Conservation (phyloP, 2,113 vertebrate genomes). For the Channa maculata region DNA sequence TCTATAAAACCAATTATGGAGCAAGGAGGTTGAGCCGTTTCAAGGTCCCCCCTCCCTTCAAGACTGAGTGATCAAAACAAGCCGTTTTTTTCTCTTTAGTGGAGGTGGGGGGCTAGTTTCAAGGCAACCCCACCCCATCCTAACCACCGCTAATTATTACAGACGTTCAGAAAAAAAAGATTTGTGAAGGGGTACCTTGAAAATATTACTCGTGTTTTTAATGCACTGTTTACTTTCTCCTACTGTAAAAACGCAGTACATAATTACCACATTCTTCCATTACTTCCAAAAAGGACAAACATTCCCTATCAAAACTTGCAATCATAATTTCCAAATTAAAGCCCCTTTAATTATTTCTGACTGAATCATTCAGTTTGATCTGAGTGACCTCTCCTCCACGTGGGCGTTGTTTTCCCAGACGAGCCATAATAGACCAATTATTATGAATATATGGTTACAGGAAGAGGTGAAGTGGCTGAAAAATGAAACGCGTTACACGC, state of each 20-base stretch:
- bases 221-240: no score
- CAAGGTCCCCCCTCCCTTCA: conserved; percentile 86
- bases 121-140: conserved; percentile 49
- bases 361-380: not conserved
- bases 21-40: conserved; percentile 87
- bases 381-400: not conserved
- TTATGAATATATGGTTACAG: not conserved
- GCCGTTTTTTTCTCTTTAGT: conserved; percentile 75
- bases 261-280: no score
- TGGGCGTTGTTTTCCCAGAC: not conserved
- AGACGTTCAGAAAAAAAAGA: no score
- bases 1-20: conserved; percentile 94
- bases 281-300: no score
- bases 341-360: not conserved
- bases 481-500: no score
- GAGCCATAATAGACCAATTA: not conserved
- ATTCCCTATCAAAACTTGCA: no score
- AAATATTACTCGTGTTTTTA: no score
- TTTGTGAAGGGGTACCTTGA: no score
- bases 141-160: conserved; percentile 69
- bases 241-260: no score
- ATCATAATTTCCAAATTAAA: not conserved
- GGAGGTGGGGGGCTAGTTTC: conserved; percentile 77
- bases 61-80: conserved; percentile 87
- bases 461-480: not conserved